These are phyloP conservation scores for Calameuta pallipes DNA, from an alignment of 2,888 invertebrate genomes.

Conservation along the genomic window DNA sequence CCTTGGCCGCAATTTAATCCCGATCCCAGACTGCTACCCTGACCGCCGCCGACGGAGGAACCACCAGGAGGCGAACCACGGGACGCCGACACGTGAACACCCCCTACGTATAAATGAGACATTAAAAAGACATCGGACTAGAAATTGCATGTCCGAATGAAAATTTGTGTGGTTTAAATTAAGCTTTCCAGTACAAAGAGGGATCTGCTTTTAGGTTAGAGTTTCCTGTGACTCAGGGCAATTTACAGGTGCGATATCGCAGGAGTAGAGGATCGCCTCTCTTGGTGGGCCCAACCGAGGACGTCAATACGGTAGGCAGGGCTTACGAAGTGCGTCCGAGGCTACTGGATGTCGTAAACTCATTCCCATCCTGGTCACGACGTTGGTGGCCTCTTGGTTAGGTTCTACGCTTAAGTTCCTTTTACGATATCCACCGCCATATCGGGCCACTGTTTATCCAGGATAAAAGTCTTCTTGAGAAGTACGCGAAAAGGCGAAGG, in stretches of 20 bases:
- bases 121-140: neutral
- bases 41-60: conserved; percentile 51
- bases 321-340: conserved; percentile 29
- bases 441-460: neutral
- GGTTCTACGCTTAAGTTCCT: neutral
- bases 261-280: neutral
- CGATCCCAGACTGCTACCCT: conserved; percentile 38
- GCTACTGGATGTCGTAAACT: conserved; percentile 57
- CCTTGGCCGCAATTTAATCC: conserved; percentile 51
- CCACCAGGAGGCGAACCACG: conserved; percentile 62
- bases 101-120: conserved; percentile 44
- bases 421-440: neutral
- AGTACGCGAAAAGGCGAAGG: neutral
- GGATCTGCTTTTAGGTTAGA: neutral
- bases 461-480: neutral
- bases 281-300: conserved; percentile 14
- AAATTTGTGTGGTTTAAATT: neutral
- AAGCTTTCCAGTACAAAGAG: neutral
- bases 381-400: conserved; percentile 1
- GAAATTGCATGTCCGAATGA: neutral
- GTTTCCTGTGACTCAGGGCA: neutral
- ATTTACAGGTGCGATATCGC: conserved; percentile 34
- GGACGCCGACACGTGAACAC: conserved; percentile 62
- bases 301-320: conserved; percentile 40
- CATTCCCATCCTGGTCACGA: conserved; percentile 34